Evolutionary conservation across 2,113 vertebrate genomes (phyloP), one percentile per base, ranked within the genome.

Genomic region (Barbus barbus): DNA sequence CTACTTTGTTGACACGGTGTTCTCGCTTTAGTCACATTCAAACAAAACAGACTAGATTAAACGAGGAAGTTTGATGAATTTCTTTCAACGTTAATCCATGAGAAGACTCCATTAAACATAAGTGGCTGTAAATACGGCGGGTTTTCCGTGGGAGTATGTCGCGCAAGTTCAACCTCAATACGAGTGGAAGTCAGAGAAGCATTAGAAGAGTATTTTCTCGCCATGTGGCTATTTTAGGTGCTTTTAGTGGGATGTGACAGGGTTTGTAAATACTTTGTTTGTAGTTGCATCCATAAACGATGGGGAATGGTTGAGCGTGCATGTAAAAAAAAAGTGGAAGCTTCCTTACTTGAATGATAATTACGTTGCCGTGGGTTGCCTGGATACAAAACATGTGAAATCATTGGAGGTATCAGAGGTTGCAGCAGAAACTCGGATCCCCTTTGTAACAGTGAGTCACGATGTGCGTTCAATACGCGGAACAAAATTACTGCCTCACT

Each of bases 321-420:
- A 69, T 67, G 20, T 24, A 78, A 78, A 75, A 65, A 85, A 90
- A 46, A 91, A 90, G 84, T 84, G 83, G 88, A 83, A 81, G 84
- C 83, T 89, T 89, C 82, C 84, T 77, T 78, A 67, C 88, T 89
- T 89, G 76, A 83, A 85, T 71, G 53, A 84, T 88, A 88, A 88
- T 86, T 85, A 77, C 48, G 53, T 84, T 86, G 76, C 84, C 2
- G 28, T 36, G 84, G 36, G 76, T 83, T 81, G 81, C 81, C 31
- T 77, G 81, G 82, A 83, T 80, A 85, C 80, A n/a, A 83, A 51
- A 24, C 48, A 60, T 53, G 58, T 83, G 67, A 82, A 78, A 85
- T 75, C 24, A 77, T 58, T 61, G 56, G 74, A 74, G 48, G 65
- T 26, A 58, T 38, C 67, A 75, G 78, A 69, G 86, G 82, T 76